Evolutionary conservation across 2,113 vertebrate genomes (phyloP).

Genomic region (Pelmatolapia mariae): DNA sequence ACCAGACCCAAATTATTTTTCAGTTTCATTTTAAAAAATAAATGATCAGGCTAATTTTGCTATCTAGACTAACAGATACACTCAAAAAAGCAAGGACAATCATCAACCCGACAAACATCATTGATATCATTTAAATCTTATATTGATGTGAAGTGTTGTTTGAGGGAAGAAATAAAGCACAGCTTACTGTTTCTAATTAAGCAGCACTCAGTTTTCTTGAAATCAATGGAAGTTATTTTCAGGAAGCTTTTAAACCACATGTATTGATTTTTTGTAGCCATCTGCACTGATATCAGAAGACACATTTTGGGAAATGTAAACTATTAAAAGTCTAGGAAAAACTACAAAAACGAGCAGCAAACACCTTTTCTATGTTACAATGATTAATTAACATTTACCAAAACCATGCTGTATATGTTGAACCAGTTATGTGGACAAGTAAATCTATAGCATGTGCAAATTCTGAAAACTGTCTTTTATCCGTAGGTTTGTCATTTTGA

Average conservation of each 20-base stretch:
- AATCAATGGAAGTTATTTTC: slow-evolving; percentile 39
- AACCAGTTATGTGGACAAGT: background rate
- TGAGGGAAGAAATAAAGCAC: background rate
- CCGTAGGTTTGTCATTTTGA: rapidly evolving
- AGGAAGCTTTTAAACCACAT: slow-evolving; percentile 16
- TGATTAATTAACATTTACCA: background rate
- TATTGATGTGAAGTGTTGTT: background rate
- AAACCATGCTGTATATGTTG: background rate
- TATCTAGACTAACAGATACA: background rate
- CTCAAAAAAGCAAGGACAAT: background rate
- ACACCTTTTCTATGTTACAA: background rate
- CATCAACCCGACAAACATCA: background rate
- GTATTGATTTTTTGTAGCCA: slow-evolving; percentile 1
- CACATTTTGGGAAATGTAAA: background rate
- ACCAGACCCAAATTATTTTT: background rate
- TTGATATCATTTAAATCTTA: background rate
- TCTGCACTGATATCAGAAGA: background rate
- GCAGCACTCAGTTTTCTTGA: background rate
- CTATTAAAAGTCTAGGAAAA: background rate
- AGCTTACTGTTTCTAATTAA: slow-evolving; percentile 30
- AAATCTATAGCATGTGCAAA: background rate
- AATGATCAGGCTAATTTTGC: slow-evolving; percentile 23
- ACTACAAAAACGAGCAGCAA: background rate
- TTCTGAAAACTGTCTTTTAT: background rate
- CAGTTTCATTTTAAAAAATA: slow-evolving; percentile 39